Conservation (phyloP, 2,113 vertebrate species). For the Megaleporinus macrocephalus region DNA sequence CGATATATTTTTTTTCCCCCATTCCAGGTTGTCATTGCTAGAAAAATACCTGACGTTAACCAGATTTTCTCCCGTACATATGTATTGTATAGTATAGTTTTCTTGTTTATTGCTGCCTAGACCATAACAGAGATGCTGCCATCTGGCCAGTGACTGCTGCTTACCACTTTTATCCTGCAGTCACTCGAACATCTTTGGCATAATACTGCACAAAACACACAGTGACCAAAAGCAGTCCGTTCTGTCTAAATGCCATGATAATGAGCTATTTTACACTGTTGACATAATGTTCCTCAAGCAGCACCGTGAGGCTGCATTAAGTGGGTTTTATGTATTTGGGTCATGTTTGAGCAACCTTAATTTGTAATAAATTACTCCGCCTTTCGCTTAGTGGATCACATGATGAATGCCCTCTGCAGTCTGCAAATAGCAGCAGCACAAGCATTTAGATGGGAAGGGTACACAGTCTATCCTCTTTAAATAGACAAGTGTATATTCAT, state of each 20-base stretch:
- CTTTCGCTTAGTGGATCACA: conserved; percentile 69
- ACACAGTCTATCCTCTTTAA: neutral
- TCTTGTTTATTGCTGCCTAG: neutral
- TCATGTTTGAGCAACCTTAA: conserved; percentile 46
- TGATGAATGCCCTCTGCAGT: conserved; percentile 75
- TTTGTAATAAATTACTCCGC: conserved; percentile 44
- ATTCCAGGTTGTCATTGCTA: neutral
- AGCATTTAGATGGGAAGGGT: conserved; percentile 6
- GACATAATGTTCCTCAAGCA: conserved; percentile 34
- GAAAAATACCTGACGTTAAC: neutral
- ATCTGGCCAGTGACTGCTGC: neutral
- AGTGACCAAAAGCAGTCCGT: neutral
- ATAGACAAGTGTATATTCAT: conserved; percentile 1
- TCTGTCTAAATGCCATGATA: neutral
- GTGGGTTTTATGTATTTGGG: conserved; percentile 50
- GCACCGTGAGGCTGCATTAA: conserved; percentile 20
- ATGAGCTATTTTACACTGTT: conserved; percentile 29
- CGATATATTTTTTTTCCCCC: neutral
- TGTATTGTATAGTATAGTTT: neutral
- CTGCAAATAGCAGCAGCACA: conserved; percentile 76
- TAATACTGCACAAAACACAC: neutral
- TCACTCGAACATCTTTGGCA: neutral
- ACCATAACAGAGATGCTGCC: neutral
- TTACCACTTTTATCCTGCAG: neutral
- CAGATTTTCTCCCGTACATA: neutral